A percentile compares a stretch with the other conserved stretches of the same genome.
Conservation (phyloP, 1,140 invertebrate genomes). For the Eubasilissa regina region DNA sequence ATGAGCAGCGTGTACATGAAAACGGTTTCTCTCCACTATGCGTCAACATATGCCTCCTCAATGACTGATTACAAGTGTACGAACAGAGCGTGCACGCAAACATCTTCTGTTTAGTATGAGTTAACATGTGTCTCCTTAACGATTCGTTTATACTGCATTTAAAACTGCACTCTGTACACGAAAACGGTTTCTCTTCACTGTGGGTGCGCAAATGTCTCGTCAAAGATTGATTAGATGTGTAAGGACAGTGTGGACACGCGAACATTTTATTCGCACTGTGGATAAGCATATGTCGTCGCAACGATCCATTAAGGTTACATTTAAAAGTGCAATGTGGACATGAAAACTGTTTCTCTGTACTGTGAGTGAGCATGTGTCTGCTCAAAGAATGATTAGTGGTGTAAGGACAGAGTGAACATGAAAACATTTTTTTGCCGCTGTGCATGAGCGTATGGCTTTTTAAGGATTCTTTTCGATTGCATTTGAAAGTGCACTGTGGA, state of each 20-base stretch:
- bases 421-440: background rate
- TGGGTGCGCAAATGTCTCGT: background rate
- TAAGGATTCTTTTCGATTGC: background rate
- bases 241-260: background rate
- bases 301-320: too few relatives aligned
- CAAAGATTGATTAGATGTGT: background rate
- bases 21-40: background rate
- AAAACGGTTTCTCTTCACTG: background rate
- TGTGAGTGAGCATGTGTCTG: background rate
- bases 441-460: conserved; percentile 5
- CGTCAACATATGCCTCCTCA: background rate
- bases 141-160: too few relatives aligned
- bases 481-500: background rate
- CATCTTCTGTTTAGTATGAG: background rate
- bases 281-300: background rate
- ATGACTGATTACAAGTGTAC: background rate
- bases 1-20: background rate
- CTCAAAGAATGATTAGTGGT: too few relatives aligned
- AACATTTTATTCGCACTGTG: background rate
- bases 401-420: too few relatives aligned
- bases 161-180: too few relatives aligned
- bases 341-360: background rate
- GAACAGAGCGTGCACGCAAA: background rate
- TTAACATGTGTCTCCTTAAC: too few relatives aligned
- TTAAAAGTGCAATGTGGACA: background rate